Evolutionary conservation across 2,888 invertebrate species (phyloP), one percentile per base, ranked within the genome.

Genomic region (Baccha elongata): DNA sequence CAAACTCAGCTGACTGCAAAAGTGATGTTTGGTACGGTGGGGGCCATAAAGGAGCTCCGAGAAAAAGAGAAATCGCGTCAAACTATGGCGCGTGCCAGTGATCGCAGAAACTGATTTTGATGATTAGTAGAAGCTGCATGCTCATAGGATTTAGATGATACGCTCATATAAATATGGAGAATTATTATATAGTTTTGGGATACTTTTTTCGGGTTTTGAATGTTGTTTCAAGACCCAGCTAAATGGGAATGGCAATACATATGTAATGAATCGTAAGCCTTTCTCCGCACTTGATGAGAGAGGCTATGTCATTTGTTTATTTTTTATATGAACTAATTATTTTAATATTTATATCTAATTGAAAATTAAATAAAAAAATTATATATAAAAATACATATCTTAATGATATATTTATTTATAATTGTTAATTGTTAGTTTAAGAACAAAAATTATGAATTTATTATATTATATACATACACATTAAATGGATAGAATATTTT

Each of bases 1-100:
- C 89, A 88, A 76, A 87, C 90, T 55, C 89, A 94, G 91, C 93
- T 94, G 89, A 94, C 94, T 86, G 94, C 94, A 89, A 94, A 95
- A 91, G 94, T 94, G 84, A 92, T 94, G 89, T 94, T 94, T 89
- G 94, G 94, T 81, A 94, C 94, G 86, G 94, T 94, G 88, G 93
- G 94, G 85, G 93, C 94, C 88, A 94, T 95, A 91, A 94, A 94
- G 91, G 93, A 94, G 90, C 92, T 94, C 89, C 94, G 94, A 87
- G 93, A 94, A 89, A 94, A 94, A 88, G 94, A 94, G 90, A 93
- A 93, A 91, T 91, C 93, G 81, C 93, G 94, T 87, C 92, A 93
- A 86, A 93, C 87, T 60, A 85, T 87, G 68, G 85, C 90, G 75
- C 89, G 90, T 75, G 89, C 91, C 68, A 87, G 88, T 50, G 90